Conservation (phyloP, 2,888 invertebrate species). For the Chrysolina americana region DNA sequence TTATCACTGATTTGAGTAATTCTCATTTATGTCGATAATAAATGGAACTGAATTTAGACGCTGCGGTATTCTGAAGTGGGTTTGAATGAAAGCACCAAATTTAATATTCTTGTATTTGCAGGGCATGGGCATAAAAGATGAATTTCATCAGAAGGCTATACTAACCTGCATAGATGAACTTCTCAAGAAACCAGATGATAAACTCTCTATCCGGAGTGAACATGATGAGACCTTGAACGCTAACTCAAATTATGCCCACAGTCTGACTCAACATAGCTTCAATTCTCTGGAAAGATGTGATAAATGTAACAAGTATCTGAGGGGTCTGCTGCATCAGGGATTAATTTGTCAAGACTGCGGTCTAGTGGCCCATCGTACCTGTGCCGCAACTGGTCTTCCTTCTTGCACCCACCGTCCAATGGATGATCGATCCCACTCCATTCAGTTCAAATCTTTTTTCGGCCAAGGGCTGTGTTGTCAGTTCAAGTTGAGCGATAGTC, state of each 20-base stretch:
- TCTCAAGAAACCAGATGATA: slow-evolving; percentile 64
- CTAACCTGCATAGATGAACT: slow-evolving; percentile 79
- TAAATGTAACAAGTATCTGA: slow-evolving; percentile 80
- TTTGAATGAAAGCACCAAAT: slow-evolving; percentile 2
- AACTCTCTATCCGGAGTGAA: slow-evolving; percentile 43
- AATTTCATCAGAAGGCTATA: slow-evolving; percentile 80
- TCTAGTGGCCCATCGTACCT: slow-evolving; percentile 79
- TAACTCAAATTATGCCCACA: slow-evolving; percentile 60
- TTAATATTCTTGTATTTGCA: slow-evolving; percentile 60
- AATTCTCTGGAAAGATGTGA: slow-evolving; percentile 79
- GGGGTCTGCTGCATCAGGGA: slow-evolving; percentile 81
- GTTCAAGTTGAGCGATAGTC: slow-evolving; percentile 72
- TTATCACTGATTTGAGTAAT: too few relatives aligned
- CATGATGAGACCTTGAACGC: slow-evolving; percentile 38
- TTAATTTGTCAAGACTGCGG: slow-evolving; percentile 83
- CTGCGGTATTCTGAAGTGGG: too few relatives aligned
- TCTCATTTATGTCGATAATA: too few relatives aligned
- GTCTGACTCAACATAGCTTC: slow-evolving; percentile 78
- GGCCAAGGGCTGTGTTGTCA: slow-evolving; percentile 77
- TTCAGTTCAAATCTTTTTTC: slow-evolving; percentile 71
- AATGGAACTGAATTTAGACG: too few relatives aligned
- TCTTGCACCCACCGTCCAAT: slow-evolving; percentile 64
- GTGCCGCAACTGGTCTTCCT: slow-evolving; percentile 77
- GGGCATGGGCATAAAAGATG: slow-evolving; percentile 84
- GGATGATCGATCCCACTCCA: slow-evolving; percentile 62